These are phyloP conservation scores for Polypedilum pembai DNA, from an alignment of 1,140 invertebrate species.

Conservation along the genomic window DNA sequence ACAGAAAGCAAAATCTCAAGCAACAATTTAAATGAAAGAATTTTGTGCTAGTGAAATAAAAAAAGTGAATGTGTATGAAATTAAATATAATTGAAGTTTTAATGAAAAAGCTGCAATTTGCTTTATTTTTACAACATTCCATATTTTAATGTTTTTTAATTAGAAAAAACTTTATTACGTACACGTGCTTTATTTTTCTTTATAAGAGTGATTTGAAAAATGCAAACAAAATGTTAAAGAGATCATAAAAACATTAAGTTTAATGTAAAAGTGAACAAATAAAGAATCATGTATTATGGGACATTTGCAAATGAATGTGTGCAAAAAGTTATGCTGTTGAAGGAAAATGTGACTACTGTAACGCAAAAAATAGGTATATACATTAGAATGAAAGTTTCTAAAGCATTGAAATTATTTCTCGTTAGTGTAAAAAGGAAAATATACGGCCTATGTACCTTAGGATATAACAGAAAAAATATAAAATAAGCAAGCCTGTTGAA, in stretches of 20 bases:
- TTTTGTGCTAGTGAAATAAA: too few relatives aligned
- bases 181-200: not conserved
- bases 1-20: too few relatives aligned
- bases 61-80: too few relatives aligned
- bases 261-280: not conserved
- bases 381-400: not conserved
- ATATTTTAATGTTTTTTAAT: too few relatives aligned
- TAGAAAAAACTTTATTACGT: too few relatives aligned
- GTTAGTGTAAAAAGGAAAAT: not conserved
- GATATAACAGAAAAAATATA: not conserved
- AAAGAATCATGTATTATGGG: not conserved
- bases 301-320: not conserved
- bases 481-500: constrained; percentile 12
- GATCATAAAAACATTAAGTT: not conserved
- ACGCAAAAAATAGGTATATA: not conserved
- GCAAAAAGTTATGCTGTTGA: not conserved
- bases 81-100: too few relatives aligned
- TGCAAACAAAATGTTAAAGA: not conserved
- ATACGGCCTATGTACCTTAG: not conserved
- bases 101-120: too few relatives aligned
- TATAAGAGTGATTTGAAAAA: not conserved
- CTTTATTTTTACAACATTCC: too few relatives aligned
- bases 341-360: not conserved
- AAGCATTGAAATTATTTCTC: constrained; percentile 12
- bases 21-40: too few relatives aligned